Conservation (phyloP, 2,113 vertebrate genomes). For the Podocnemis expansa region DNA sequence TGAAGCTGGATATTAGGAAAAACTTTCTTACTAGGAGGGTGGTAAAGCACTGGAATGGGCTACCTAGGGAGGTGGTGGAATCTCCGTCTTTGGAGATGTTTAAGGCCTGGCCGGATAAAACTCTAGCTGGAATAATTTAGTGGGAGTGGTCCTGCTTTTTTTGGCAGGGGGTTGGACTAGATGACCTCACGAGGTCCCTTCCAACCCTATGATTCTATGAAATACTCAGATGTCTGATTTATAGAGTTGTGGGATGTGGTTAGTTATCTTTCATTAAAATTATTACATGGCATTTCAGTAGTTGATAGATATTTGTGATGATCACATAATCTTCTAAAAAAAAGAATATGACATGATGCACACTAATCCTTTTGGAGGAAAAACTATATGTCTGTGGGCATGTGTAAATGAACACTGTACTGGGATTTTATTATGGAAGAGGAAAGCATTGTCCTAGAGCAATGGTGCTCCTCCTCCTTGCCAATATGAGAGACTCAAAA, state of each 20-base stretch:
- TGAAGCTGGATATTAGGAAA: too few relatives aligned
- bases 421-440: background rate
- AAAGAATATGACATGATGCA: background rate
- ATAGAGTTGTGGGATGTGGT: background rate
- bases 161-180: too few relatives aligned
- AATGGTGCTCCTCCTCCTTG: accelerated
- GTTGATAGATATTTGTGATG: background rate
- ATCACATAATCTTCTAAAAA: background rate
- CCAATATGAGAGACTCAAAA: background rate
- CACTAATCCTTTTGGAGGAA: too few relatives aligned
- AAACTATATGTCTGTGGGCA: background rate
- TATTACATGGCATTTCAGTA: background rate
- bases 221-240: conserved; percentile 4
- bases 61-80: too few relatives aligned
- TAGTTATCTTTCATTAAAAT: conserved; percentile 7
- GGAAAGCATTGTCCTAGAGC: background rate
- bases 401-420: background rate
- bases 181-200: too few relatives aligned
- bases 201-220: too few relatives aligned
- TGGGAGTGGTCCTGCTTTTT: too few relatives aligned
- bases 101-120: too few relatives aligned
- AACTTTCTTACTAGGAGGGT: too few relatives aligned
- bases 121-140: too few relatives aligned
- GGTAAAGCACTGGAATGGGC: too few relatives aligned
- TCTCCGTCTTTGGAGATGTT: too few relatives aligned